Percentiles rank a stretch among this genome's conserved stretches.
Conservation (phyloP, 2,888 invertebrate genomes). For the Eristalinus sepulchralis region DNA sequence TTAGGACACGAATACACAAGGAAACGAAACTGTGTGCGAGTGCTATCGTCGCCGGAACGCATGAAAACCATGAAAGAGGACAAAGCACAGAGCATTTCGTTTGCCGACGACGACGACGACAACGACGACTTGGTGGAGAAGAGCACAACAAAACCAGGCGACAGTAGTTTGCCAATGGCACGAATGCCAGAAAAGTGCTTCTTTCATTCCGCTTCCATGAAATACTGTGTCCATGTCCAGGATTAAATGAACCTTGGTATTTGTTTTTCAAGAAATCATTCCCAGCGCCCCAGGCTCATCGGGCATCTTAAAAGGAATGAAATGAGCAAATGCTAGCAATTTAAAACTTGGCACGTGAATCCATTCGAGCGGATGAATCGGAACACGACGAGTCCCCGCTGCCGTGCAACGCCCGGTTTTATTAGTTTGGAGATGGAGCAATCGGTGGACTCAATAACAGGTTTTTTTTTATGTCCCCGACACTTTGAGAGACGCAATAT, state of each 20-base stretch:
- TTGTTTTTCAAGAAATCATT: constrained; percentile 3
- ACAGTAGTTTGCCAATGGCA: not conserved
- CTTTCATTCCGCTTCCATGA: not conserved
- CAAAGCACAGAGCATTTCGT: not conserved
- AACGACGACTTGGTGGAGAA: not conserved
- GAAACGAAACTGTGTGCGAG: not conserved
- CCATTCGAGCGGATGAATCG: not conserved
- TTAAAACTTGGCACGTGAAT: constrained; percentile 10
- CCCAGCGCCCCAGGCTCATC: not conserved
- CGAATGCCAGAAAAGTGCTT: constrained; percentile 1
- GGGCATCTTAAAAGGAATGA: not conserved
- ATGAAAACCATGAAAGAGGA: not conserved
- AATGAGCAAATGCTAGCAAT: constrained; percentile 8
- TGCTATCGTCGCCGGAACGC: not conserved
- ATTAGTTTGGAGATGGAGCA: not conserved
- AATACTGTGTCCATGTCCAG: not conserved
- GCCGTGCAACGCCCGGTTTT: not conserved
- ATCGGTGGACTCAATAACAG: not conserved
- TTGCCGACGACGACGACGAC: not conserved
- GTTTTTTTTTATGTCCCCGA: not conserved
- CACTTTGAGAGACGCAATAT: not conserved
- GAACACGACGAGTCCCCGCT: not conserved
- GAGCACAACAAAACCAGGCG: not conserved
- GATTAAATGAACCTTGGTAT: constrained; percentile 5
- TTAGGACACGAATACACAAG: not conserved